Base-by-base conservation (phyloP, 2,113 vertebrate genomes). In the Aphelocoma coerulescens region DNA sequence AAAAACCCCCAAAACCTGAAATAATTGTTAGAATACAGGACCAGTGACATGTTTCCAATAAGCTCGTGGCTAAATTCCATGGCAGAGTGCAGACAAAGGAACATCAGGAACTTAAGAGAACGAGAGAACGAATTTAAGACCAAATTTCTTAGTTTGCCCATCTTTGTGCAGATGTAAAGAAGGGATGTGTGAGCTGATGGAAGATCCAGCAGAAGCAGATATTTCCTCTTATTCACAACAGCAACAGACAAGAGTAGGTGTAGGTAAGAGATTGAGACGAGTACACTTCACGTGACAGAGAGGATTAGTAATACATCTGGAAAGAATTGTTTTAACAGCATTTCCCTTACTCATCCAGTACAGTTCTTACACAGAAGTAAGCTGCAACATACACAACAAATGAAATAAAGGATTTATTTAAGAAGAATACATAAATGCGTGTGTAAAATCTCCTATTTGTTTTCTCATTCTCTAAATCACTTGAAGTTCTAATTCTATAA, bases 321-420 rank as follows among this genome's bases (percentile, higher is more conserved):
- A 80, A 78, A 78, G 55, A 39, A 20, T 74, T 94, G 78, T 67
- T 88, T 55, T 69, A 95, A 72, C 51, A 1, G 3, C 37, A 77
- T 91, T 94, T 37, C 57, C 37, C 66, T 67, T 84, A 89, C 89
- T 48, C 85, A 67, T 88, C 91, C 59, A 91, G 66, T 52, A 62
- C 37, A 86, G 85, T 2, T 78, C 62, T 95, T 61, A 65, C 3
- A 49, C 10, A 63, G 67, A 55, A 88, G 58, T 59, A 95, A 96
- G 84, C 54, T 93, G 77, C 91, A 93, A 87, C 77, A 77, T 49
- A 89, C 26, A 95, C 57, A 94, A 37, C 66, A 96, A 97, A 97
- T 97, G 76, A 97, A 98, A 97, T 93, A 44, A 95, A 91, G 91
- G 94, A 98, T 97, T 98, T 97, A 92, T 92, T 97, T 94, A 96